Evolutionary conservation across 2,797 vertebrate genomes (phyloP), one percentile per base, ranked within the genome.

Genomic region (Ispidina lecontei): DNA sequence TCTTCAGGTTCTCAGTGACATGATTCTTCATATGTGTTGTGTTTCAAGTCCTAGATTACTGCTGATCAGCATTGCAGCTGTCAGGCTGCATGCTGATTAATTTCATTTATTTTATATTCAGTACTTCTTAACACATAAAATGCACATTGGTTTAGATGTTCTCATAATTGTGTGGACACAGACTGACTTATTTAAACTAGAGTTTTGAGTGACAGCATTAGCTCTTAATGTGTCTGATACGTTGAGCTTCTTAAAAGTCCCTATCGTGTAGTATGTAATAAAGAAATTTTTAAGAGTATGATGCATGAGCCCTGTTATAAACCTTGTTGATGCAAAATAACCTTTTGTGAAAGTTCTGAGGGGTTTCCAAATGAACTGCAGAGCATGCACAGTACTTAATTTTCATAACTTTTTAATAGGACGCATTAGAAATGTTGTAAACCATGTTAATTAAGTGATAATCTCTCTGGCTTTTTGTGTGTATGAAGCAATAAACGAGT

Each of bases 391-490:
- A 96, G 93, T 96, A 96, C 90, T 97, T 97, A 96, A 97, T 97
- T 98, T 97, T 97, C 96, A 96, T 97, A 97, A 97, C 96, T 97
- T 97, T 96, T 97, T 96, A 97, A 97, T 97, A 94, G 70, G 89
- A 94, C 33, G 84, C 95, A 94, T 97, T 97, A 97, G 96, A 81
- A 39, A 93, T 92, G 88, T 96, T 97, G 96, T 97, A 97, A 97
- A 97, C 94, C 93, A 89, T 91, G 95, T 97, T 98, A 97, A 97
- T 98, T 97, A 98, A 97, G 93, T 72, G 84, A 93, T 97, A 97
- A 97, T 97, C 97, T 97, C 96, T 95, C 54, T 96, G 77, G 92
- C 95, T 97, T 94, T 96, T 94, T 96, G 91, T 97, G 29, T 93
- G 95, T 96, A 90, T 94, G 94, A 97, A 97, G 93, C 89, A 94